These are phyloP conservation scores for Bos javanicus DNA, from an alignment of 2,113 vertebrate species.

Conservation along the genomic window DNA sequence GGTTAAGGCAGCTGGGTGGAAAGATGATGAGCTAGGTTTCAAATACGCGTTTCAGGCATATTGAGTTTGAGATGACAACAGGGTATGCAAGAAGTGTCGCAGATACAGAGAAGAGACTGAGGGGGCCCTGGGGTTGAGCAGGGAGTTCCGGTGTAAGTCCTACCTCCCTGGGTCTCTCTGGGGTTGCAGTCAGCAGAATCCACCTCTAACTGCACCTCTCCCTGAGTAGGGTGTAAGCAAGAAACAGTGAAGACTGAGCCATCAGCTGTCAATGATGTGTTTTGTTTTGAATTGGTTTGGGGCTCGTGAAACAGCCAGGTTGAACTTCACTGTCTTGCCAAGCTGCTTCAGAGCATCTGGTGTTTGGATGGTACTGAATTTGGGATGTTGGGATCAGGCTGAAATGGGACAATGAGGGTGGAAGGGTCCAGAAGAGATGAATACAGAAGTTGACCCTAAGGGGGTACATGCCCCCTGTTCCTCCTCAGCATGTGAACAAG, in stretches of 20 bases:
- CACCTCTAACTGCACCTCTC: background rate
- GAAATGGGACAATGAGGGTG: too few species aligned
- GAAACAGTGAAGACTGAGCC: background rate
- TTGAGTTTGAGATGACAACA: background rate
- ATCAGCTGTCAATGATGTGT: too few species aligned
- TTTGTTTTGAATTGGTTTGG: background rate
- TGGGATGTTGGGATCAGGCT: background rate
- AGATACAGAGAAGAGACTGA: background rate
- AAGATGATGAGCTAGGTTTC: background rate
- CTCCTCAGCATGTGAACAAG: accelerated
- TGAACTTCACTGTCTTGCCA: background rate
- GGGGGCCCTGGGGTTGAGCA: background rate
- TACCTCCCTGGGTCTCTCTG: background rate
- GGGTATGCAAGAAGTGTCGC: accelerated
- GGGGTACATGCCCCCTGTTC: accelerated
- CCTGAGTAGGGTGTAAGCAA: background rate
- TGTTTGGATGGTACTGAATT: background rate
- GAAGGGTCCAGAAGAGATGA: background rate
- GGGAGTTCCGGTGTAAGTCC: background rate
- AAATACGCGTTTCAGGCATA: accelerated
- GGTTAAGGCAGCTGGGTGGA: background rate
- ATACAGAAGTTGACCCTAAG: background rate
- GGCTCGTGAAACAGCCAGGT: background rate
- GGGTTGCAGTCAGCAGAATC: background rate
- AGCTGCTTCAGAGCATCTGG: background rate